Base-by-base conservation (phyloP, 2,888 invertebrate species). In the Zhengitettix transpicula region DNA sequence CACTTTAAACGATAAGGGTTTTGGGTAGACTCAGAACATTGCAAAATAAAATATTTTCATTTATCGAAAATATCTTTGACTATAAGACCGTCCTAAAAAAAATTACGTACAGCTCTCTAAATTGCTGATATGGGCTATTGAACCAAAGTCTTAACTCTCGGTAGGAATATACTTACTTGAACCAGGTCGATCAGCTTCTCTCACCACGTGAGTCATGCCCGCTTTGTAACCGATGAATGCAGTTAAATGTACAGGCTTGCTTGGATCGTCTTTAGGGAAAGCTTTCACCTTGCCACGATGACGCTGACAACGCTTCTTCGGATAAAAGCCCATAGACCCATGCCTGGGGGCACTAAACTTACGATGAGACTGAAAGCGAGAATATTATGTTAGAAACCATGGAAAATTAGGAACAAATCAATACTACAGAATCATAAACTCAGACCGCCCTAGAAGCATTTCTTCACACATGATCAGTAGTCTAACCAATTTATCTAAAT, bases 291-390 rank as follows among this genome's bases (percentile, higher is more conserved):
- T 98, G 69, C 99, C 99, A 78, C 97, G 90, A 80, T 96, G 96
- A 72, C 96, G 87, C 67, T 84, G 84, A 67, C 94, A 89, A 68
- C 99, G 84, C 78, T 99, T 99, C 79, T 97, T 98, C 71, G 99
- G 99, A 77, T 97, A 90, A 83, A 99, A 99, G 69, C 97, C 98
- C 92, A 99, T 95, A 60, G 97, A 98, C 70, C 99, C 99, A 84
- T 99, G 99, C 69, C 99, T 91, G 69, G 99, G 99, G 54, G 98
- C 98, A 73, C 96, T 97, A 78, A 99, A 99, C 76, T 99, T 99
- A 74, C 99, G 87, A 80, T 99, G 99, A 78, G 98, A 98, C 99
- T 98, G 75, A 65, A 84, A 78, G 66, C 59, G 58, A 62, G 59
- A 10, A 56, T 40, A 58, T 16, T 42, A 60, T 10, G n/a, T 10